Evolutionary conservation across 2,888 invertebrate genomes (phyloP).

Genomic region (Pelosia muscerda): DNA sequence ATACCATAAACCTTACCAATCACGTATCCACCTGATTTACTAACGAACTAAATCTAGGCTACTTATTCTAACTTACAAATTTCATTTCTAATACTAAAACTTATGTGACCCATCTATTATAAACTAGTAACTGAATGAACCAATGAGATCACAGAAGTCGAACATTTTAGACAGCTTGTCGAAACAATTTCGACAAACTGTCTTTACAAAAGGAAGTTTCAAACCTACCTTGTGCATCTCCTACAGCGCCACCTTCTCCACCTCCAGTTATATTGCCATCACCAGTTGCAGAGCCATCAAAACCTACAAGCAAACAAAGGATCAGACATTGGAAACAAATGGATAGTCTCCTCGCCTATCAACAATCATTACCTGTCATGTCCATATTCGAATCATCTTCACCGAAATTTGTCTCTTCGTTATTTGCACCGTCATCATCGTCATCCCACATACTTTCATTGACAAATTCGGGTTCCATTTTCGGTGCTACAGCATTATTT

Average conservation of each 20-base stretch:
- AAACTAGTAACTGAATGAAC: neutral
- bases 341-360: rapidly evolving
- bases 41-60: constrained; percentile 26
- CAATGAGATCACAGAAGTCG: constrained; percentile 40
- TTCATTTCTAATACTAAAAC: constrained; percentile 72
- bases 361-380: constrained; percentile 80
- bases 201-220: constrained; percentile 52
- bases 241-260: constrained; percentile 85
- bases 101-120: constrained; percentile 52
- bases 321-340: neutral
- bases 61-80: constrained; percentile 75
- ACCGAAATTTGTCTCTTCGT: constrained; percentile 88
- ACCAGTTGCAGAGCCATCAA: constrained; percentile 84
- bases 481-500: constrained; percentile 88
- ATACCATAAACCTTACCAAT: neutral
- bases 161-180: constrained; percentile 43
- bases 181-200: constrained; percentile 38
- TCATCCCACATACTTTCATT: constrained; percentile 88
- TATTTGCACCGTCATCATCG: constrained; percentile 88
- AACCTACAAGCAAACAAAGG: constrained; percentile 60
- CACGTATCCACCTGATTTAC: constrained; percentile 38
- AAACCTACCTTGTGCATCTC: constrained; percentile 87
- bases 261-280: constrained; percentile 84
- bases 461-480: constrained; percentile 89
- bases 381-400: constrained; percentile 90